A percentile compares a stretch with the other conserved stretches of the same genome.
Conservation (phyloP, 2,888 invertebrate species). For the Lycia hirtaria region DNA sequence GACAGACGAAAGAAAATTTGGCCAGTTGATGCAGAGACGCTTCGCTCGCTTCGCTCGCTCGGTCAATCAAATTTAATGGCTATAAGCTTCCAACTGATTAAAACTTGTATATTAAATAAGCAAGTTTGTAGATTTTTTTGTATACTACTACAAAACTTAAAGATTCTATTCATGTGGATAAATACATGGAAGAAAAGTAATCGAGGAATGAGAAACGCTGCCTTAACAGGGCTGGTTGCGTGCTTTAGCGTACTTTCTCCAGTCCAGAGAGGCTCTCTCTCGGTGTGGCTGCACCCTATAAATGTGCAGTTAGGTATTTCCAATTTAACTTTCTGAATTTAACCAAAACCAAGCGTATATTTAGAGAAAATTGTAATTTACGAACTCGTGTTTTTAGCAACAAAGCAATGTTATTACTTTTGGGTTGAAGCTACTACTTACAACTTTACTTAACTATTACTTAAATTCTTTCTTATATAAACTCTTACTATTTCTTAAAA, state of each 20-base stretch:
- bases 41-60: no score
- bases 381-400: neutral
- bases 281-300: conserved; percentile 56
- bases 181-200: conserved; percentile 38
- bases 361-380: conserved; percentile 9
- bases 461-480: no score
- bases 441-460: no score
- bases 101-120: no score
- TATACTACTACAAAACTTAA: conserved; percentile 1
- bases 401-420: neutral
- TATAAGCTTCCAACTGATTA: no score
- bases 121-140: conserved; percentile 10
- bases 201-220: conserved; percentile 75
- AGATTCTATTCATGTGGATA: conserved; percentile 33
- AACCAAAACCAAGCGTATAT: conserved; percentile 25
- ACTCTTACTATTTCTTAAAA: no score
- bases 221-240: conserved; percentile 71
- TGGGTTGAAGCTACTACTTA: neutral
- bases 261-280: conserved; percentile 60
- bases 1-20: no score
- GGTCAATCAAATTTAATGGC: no score
- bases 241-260: conserved; percentile 71
- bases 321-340: conserved; percentile 42
- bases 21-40: no score
- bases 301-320: conserved; percentile 47